Base-by-base conservation (phyloP, 1,140 invertebrate genomes). In the Goniozus legneri region DNA sequence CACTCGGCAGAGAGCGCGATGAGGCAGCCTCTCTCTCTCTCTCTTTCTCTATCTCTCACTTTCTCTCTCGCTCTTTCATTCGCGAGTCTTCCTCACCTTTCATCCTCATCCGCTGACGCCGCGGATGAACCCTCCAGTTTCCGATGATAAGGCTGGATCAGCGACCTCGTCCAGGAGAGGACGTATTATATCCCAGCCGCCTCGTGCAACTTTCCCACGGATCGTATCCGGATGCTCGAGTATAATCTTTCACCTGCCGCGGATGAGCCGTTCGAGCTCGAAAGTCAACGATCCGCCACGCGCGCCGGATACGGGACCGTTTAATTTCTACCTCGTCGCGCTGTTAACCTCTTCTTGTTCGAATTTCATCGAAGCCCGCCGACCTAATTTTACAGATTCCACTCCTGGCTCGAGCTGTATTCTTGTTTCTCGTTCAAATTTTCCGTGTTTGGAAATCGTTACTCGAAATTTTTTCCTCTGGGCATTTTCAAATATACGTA, bases 1-100 rank as follows among this genome's bases (percentile, higher is more conserved):
- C 64, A 65, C 60, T 51, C 39, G 19, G 44, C 38, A 62, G 62
- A 64, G 57, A 58, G 62, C 57, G 32, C 47, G 44, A 62, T 50
- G 56, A 44, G 51, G 50, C 53, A 7, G n/a, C 19, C 22, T 41
- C 21, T 40, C 27, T 51, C 34, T 20, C 39, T 51, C 44, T 41
- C 44, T 47, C 43, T 8, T 35, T 31, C 49, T 27, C 12, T 27
- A 7, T 27, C 24, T 27, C 12, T 27, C 6, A 12, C 6, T 7
- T 27, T 27, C 24, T 12, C 24, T 27, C 12, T 27, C 24, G 6
- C 24, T 7, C 24, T 12, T 27, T 27, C 24, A 7, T 27, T 27
- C 24, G 12, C 24, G 24, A 27, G 12, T 27, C 12, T 12, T 50
- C 21, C 37, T 24, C 42, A 40, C 37, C 27, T 34, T 35, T 36